Evolutionary conservation across 92 coral and sea anemone species (phyloP).

Genomic region (Actinostola sp.): DNA sequence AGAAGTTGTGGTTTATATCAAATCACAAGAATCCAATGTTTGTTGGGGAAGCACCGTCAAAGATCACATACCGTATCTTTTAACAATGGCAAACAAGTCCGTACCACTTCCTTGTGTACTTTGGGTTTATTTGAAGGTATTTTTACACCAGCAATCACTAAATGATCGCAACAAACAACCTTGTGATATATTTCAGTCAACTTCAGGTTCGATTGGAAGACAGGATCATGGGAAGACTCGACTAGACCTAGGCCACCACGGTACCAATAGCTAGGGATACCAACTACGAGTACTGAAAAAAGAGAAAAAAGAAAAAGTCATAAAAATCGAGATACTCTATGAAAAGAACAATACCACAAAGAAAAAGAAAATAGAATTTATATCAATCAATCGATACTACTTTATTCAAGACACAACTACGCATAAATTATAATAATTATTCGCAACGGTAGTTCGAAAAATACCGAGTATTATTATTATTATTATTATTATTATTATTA

Average conservation of each 20-base stretch:
- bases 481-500: too few species aligned
- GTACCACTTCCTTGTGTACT: constrained; percentile 1
- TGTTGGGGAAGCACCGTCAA: background rate
- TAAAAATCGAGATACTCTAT: background rate
- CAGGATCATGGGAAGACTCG: too few species aligned
- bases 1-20: too few species aligned
- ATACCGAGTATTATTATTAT: too few species aligned
- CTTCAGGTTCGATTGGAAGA: background rate
- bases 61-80: constrained; percentile 18
- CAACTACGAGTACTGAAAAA: background rate
- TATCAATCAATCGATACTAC: too few species aligned
- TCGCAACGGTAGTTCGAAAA: too few species aligned
- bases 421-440: too few species aligned
- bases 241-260: constrained; percentile 35
- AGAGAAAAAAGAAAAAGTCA: background rate
- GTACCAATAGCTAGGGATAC: background rate
- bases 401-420: too few species aligned
- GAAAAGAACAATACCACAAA: background rate
- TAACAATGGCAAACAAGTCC: background rate
- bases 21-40: constrained; percentile 2
- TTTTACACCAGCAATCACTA: background rate
- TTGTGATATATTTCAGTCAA: background rate
- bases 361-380: too few species aligned
- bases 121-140: background rate
- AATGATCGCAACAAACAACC: constrained; percentile 15